These are phyloP conservation scores for Eucriotettix oculatus DNA, from an alignment of 2,888 invertebrate species.

Conservation along the genomic window DNA sequence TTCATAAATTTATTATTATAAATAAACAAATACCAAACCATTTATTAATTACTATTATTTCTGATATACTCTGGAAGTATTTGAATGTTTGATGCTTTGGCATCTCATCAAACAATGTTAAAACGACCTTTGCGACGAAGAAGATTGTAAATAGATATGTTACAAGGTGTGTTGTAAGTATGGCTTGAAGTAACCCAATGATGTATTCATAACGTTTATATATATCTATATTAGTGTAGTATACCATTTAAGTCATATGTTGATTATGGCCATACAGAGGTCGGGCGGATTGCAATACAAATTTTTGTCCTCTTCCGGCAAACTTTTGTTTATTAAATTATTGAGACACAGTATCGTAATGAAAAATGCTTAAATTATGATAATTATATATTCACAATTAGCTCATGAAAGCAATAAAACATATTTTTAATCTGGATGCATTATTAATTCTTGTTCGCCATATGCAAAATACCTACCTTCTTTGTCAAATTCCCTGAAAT, in stretches of 20 bases:
- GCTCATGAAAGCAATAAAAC: conserved; percentile 12
- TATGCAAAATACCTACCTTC: too few species aligned
- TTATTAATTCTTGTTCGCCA: too few species aligned
- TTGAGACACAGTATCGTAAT: conserved; percentile 7
- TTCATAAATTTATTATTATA: not conserved
- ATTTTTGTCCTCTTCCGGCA: not conserved
- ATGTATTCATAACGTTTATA: not conserved
- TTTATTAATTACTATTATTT: not conserved
- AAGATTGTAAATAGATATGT: not conserved
- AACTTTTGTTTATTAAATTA: conserved; percentile 6
- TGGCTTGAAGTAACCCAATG: not conserved
- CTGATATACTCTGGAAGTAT: not conserved
- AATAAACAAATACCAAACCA: not conserved
- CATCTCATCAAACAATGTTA: not conserved
- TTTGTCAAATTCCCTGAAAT: too few species aligned
- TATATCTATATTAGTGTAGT: not conserved
- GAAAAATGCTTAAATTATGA: conserved; percentile 10
- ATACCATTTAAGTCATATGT: not conserved
- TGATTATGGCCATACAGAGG: not conserved
- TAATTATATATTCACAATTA: conserved; percentile 10
- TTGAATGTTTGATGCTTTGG: not conserved
- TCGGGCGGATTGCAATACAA: conserved; percentile 9
- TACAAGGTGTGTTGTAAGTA: not conserved
- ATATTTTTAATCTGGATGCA: conserved; percentile 10
- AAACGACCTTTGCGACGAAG: not conserved